Evolutionary conservation across 2,888 invertebrate species (phyloP).

Genomic region (Acronicta leporina): DNA sequence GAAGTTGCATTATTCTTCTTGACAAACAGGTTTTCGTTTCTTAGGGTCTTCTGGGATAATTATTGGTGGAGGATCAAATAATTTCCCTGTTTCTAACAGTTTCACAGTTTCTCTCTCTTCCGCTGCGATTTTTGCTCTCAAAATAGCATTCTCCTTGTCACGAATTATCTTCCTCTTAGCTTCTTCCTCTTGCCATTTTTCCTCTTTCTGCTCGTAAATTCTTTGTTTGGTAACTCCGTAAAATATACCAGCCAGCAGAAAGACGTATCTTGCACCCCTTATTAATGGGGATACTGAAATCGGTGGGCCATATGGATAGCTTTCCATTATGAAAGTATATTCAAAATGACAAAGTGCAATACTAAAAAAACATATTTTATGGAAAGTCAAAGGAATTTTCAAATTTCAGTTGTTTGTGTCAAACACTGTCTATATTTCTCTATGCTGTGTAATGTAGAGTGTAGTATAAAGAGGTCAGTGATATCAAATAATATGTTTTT

Average conservation of each 20-base stretch:
- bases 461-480: too few relatives aligned
- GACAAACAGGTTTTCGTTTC: not conserved
- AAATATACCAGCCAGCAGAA: constrained; percentile 77
- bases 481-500: too few relatives aligned
- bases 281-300: constrained; percentile 80
- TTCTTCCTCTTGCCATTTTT: constrained; percentile 66
- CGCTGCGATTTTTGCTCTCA: constrained; percentile 70
- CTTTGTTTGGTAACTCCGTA: constrained; percentile 74
- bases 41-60: not conserved
- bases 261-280: constrained; percentile 72
- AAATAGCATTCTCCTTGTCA: constrained; percentile 68
- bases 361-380: not conserved
- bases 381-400: too few relatives aligned
- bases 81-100: constrained; percentile 74
- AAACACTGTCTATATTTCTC: not conserved
- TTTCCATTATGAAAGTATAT: constrained; percentile 13
- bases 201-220: constrained; percentile 70
- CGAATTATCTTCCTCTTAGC: constrained; percentile 73
- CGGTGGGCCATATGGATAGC: constrained; percentile 75
- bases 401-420: constrained; percentile 5
- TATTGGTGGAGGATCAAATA: constrained; percentile 60
- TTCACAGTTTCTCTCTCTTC: constrained; percentile 72
- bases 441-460: too few relatives aligned
- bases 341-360: not conserved
- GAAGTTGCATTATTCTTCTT: not conserved